phyloP scores from a whole-genome alignment of 2,113 vertebrate species.

The Phyllopteryx taeniolatus region DNA sequence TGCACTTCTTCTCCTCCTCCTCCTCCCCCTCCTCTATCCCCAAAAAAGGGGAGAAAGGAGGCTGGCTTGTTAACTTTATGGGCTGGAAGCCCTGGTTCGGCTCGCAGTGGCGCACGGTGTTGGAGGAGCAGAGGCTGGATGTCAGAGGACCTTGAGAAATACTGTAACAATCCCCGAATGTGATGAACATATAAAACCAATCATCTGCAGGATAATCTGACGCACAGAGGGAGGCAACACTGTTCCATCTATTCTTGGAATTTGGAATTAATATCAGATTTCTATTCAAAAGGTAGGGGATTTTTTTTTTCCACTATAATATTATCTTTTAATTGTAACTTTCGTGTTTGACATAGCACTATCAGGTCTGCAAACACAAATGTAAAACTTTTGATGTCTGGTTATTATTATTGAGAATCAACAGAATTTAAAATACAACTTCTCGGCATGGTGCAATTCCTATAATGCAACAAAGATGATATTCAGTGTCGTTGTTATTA shows the following conservation, averaged over 20 bases:
- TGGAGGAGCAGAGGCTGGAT: slow-evolving; percentile 48
- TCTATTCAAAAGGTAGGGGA: slow-evolving; percentile 57
- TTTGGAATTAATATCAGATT: slow-evolving; percentile 51
- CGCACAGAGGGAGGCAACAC: slow-evolving; percentile 22
- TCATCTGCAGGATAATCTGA: slow-evolving; percentile 44
- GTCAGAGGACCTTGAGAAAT: slow-evolving; percentile 41
- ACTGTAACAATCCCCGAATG: slow-evolving; percentile 52
- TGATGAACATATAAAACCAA: slow-evolving; percentile 45
- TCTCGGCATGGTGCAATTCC: not conserved
- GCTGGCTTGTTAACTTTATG: slow-evolving; percentile 59
- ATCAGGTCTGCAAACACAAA: not conserved
- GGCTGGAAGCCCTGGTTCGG: slow-evolving; percentile 52
- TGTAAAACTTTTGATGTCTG: not conserved
- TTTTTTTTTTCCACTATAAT: slow-evolving; percentile 1
- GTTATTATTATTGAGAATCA: not conserved
- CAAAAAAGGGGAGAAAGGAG: slow-evolving; percentile 45
- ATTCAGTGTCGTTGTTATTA: not conserved
- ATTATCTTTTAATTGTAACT: not conserved
- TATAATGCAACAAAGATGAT: not conserved
- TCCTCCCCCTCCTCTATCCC: slow-evolving; percentile 27
- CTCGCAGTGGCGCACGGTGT: slow-evolving; percentile 26
- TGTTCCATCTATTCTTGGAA: slow-evolving; percentile 16
- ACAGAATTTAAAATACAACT: not conserved
- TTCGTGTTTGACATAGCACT: not conserved
- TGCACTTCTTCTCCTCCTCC: slow-evolving; percentile 15